Base-by-base conservation (phyloP, 2,113 vertebrate species). In the Delphinus delphis region DNA sequence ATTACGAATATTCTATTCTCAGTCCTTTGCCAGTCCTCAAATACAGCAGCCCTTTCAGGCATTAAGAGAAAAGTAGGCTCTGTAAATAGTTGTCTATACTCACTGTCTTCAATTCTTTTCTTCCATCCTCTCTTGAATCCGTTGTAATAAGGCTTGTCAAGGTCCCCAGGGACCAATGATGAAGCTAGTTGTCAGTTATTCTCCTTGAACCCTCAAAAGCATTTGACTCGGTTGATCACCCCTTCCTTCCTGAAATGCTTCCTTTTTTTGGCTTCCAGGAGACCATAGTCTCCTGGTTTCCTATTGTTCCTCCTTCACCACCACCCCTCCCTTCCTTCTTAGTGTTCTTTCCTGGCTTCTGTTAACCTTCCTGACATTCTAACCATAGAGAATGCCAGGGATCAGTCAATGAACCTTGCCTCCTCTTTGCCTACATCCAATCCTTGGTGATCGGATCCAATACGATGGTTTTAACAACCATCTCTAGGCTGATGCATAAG, bases 61-160 rank as follows among this genome's bases (percentile, higher is more conserved):
- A 36, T 23, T 60, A 47, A 84, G 15, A 50, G 63, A 82, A 83
- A 50, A 21, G 20, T 65, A 58, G 53, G 31, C 50, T 90, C 65
- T 67, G 25, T 31, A 44, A 86, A 65, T 28, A 5, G 18, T 1
- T 60, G 53, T 88, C 68, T 47, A 14, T 41, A 6, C 28, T n/a
- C 8, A 20, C 65, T 33, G 20, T 67, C 71, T 86, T 86, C 47
- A 28, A 25, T 60, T 26, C 36, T 17, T 93, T 93, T 71, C 81
- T 81, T 63, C 82, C 17, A 3, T 23, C 63, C 11, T 86, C 3
- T 96, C 85, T 91, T 44, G 50, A 96, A 73, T 79, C 33, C 41
- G 21, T 53, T 50, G 50, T 60, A 33, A 5, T 55, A 73, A 31
- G 15, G n/a, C 25, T 63, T 44, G 13, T 23, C 67, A 50, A 28